Evolutionary conservation across 2,888 invertebrate genomes (phyloP), one percentile per base, ranked within the genome.

Genomic region (Criorhina ranunculi): DNA sequence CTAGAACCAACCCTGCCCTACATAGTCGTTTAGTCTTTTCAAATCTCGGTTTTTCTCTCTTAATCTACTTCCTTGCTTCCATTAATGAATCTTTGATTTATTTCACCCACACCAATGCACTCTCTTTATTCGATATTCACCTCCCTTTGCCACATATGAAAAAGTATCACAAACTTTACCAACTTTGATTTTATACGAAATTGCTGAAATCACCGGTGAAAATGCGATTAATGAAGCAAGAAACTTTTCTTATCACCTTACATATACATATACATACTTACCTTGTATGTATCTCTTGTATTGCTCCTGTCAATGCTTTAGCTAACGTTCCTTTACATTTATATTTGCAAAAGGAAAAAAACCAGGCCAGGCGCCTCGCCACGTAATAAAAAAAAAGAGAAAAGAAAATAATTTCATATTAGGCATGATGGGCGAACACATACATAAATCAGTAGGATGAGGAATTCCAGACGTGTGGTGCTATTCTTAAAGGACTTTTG

Each of bases 171-270:
- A 55, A 55, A 55, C 53, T 55, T 55, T 55, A 33, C 33, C 53
- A 33, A 33, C 53, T 55, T 33, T 55, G 53, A 55, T 55, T 55
- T 55, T 12, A 33, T 33, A 33, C 12, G 53, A 33, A 55, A 33
- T 33, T 55, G 53, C 33, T 15, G 33, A 55, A 55, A 55, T 33
- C 53, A 55, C 31, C 31, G 53, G 53, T 55, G 53, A 55, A 55
- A 55, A 55, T 55, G 33, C 53, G 53, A 55, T 55, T 55, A 55
- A 55, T 55, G 53, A 31, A 55, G 53, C 53, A 33, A 31, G 9
- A 33, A 55, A 55, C 24, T 55, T 55, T 55, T 31, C 53, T 12
- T 33, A 33, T 24, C 24, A 11, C n/a, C n/a, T 33, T 55, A 7
- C 17, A 5, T 15, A 15, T 9, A 2, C 17, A 15, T 9, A 33